Base-by-base conservation (phyloP, 2,888 invertebrate species). In the Ichneumoninae sp. region DNA sequence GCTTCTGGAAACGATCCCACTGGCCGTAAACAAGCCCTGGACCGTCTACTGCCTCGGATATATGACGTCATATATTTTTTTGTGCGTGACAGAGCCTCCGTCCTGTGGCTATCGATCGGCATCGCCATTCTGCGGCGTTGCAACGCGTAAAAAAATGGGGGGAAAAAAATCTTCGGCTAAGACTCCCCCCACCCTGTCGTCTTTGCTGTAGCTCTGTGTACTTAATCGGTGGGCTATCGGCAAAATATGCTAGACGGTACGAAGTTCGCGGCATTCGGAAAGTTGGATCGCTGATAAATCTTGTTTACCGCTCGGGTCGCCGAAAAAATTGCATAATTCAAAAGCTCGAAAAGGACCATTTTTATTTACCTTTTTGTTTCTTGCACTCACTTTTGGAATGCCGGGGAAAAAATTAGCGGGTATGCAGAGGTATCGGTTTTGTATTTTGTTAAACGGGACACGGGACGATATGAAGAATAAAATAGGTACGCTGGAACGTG, bases 31-130 rank as follows among this genome's bases (percentile, higher is more conserved):
- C 92, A 91, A 91, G 89, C 89, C 80, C 88, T 77, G 89, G 89
- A 90, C 89, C 89, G 91, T 92, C 92, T 91, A 86, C 88, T 88
- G 88, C 87, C 86, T 77, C 88, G 89, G 89, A 91, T 91, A 92
- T 91, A 91, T 91, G 91, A 91, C 88, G 91, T 90, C 89, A 90
- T 81, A 84, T 91, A 92, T 91, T 91, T 92, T 91, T 92, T 92
- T 90, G 91, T 91, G 91, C 91, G 89, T 92, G 92, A 91, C 92
- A 91, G 92, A 90, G 90, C 87, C 86, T 87, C 88, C 90, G 89
- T 90, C 90, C 90, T 85, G 87, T 86, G 88, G 85, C 83, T 87
- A 91, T 91, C 91, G 91, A 91, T 91, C 90, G 90, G 79, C 80
- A 71, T 90, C 90, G 91, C 91, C 89, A 88, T 88, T 87, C 82